Conservation (phyloP, 2,113 vertebrate genomes). For the Echinops telfairi region DNA sequence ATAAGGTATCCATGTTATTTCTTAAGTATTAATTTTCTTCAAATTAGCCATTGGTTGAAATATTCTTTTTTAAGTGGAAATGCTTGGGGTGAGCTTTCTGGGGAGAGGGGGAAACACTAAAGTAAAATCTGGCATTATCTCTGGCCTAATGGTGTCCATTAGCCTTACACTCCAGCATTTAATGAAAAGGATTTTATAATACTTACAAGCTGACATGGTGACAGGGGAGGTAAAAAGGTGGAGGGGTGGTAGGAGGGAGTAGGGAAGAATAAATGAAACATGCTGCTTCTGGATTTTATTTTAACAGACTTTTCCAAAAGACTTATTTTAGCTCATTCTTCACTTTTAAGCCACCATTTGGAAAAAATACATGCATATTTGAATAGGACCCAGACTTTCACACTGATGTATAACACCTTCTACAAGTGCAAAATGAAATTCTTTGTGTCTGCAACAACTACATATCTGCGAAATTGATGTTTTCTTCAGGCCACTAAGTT, state of each 20-base stretch:
- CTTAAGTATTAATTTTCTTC: slow-evolving; percentile 82
- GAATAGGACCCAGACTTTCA: slow-evolving; percentile 20
- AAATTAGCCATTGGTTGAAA: slow-evolving; percentile 79
- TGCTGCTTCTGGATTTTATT: slow-evolving; percentile 63
- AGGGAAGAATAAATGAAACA: slow-evolving; percentile 42
- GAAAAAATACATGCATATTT: slow-evolving; percentile 54
- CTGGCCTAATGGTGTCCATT: slow-evolving; percentile 57
- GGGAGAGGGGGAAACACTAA: background rate
- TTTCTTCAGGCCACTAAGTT: background rate
- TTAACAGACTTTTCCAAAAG: slow-evolving; percentile 61
- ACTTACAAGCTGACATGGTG: slow-evolving; percentile 59
- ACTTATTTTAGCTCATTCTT: slow-evolving; percentile 68
- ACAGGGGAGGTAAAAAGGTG: slow-evolving; percentile 37
- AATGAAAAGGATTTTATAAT: slow-evolving; percentile 55
- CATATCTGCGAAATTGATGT: background rate
- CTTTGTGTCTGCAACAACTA: background rate
- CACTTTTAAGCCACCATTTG: slow-evolving; percentile 57
- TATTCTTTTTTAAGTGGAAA: slow-evolving; percentile 61
- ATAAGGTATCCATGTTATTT: slow-evolving; percentile 74
- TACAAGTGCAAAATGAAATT: slow-evolving; percentile 58
- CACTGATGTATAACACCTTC: slow-evolving; percentile 23
- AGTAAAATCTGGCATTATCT: slow-evolving; percentile 48
- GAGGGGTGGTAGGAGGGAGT: background rate
- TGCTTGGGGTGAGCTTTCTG: slow-evolving; percentile 65
- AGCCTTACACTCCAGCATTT: slow-evolving; percentile 44